Evolutionary conservation across 2,888 invertebrate genomes (phyloP).

Genomic region (Tinea semifulvella): DNA sequence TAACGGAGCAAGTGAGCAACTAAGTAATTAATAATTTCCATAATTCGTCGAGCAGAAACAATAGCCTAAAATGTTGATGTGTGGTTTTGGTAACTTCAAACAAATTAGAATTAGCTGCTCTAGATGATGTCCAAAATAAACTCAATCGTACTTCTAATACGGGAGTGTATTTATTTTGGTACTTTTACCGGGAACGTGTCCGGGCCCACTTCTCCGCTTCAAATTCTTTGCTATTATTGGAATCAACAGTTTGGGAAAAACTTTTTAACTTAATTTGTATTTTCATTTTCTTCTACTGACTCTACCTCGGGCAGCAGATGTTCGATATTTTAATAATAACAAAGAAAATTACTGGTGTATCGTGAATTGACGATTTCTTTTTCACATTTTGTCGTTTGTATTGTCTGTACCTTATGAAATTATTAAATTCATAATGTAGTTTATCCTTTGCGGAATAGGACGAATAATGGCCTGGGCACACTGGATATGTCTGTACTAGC

Average conservation of each 20-base stretch:
- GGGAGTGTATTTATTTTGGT: slow-evolving; percentile 51
- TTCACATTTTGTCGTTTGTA: neutral
- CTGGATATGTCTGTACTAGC: no score
- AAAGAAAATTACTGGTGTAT: slow-evolving; percentile 4
- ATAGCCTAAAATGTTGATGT: no score
- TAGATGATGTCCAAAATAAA: slow-evolving; percentile 17
- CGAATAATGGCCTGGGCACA: no score
- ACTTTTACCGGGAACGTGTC: slow-evolving; percentile 42
- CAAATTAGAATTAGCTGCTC: slow-evolving; percentile 29
- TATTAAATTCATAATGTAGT: no score
- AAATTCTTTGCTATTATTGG: slow-evolving; percentile 14
- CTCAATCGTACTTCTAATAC: slow-evolving; percentile 35
- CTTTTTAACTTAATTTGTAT: neutral
- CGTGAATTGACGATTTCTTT: neutral
- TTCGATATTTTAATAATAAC: slow-evolving; percentile 8
- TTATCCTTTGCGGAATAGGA: no score
- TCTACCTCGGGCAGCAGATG: slow-evolving; percentile 8
- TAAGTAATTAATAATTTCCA: no score
- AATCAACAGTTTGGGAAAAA: slow-evolving; percentile 13
- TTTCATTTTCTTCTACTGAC: slow-evolving; percentile 7
- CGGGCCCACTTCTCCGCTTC: slow-evolving; percentile 11
- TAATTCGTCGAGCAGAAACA: no score
- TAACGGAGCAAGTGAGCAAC: no score
- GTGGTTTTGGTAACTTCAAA: no score
- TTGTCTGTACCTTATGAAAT: neutral